phyloP scores from a whole-genome alignment of 2,113 vertebrate species.

The Fregetta grallaria region DNA sequence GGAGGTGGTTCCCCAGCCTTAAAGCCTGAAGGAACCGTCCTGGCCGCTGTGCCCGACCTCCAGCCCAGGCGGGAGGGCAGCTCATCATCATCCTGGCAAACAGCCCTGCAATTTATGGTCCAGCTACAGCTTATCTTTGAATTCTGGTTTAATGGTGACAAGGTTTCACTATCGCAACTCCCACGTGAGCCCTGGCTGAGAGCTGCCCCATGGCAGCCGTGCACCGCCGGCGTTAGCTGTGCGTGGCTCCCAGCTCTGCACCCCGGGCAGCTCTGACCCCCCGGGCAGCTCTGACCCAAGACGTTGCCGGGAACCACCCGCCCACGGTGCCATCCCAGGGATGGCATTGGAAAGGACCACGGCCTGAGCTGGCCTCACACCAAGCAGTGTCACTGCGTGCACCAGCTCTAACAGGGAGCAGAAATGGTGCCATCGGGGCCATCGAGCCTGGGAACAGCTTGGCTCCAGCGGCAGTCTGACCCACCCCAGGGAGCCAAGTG shows the following conservation, averaged over 20 bases:
- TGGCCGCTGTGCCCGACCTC: fast-evolving
- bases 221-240: fast-evolving
- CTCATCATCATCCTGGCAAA: neutral
- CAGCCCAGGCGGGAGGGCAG: neutral
- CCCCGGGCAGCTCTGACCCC: neutral
- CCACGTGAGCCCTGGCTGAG: fast-evolving
- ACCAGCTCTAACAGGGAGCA: neutral
- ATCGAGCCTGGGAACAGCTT: fast-evolving
- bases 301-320: fast-evolving
- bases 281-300: neutral
- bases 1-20: neutral
- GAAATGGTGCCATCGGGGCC: fast-evolving
- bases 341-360: neutral
- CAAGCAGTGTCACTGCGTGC: neutral
- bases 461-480: neutral
- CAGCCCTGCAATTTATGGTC: neutral
- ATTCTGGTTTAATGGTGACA: neutral
- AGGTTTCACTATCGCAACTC: neutral
- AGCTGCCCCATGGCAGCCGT: fast-evolving
- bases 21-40: neutral
- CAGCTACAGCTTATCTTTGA: neutral
- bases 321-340: neutral
- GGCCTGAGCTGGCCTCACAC: neutral
- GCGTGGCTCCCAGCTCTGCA: neutral
- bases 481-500: neutral